Evolutionary conservation across 2,113 vertebrate genomes (phyloP).

Genomic region (Nerophis lumbriciformis): DNA sequence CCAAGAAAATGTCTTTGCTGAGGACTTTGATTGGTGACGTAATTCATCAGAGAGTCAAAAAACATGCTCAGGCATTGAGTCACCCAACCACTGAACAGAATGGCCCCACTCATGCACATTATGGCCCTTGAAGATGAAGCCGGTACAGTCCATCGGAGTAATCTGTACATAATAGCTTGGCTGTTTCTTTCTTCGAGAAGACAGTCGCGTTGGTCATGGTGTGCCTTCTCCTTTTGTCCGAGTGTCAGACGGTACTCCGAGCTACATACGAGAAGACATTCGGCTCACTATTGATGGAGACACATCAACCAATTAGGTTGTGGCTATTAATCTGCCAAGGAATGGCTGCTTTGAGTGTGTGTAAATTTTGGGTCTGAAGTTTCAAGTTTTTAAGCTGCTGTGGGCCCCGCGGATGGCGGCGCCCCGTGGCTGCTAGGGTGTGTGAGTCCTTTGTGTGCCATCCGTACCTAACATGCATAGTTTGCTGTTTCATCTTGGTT

Average conservation of each 20-base stretch:
- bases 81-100: constrained; percentile 39
- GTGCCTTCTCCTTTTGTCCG: constrained; percentile 11
- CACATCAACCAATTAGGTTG: constrained; percentile 39
- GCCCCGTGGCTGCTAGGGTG: constrained; percentile 40
- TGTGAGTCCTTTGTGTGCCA: constrained; percentile 47
- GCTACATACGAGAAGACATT: constrained; percentile 30
- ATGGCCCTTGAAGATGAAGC: constrained; percentile 26
- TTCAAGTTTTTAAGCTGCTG: constrained; percentile 30
- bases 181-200: constrained; percentile 35
- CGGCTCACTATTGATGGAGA: constrained; percentile 23
- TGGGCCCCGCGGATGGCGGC: constrained; percentile 44
- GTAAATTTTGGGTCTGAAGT: constrained; percentile 37
- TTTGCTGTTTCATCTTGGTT: constrained; percentile 24
- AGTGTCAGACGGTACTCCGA: constrained; percentile 26
- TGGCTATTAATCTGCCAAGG: constrained; percentile 51
- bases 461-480: constrained; percentile 32
- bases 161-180: constrained; percentile 40
- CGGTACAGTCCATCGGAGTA: constrained; percentile 30
- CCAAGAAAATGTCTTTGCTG: constrained; percentile 22
- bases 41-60: constrained; percentile 27
- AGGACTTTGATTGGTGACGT: constrained; percentile 26
- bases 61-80: constrained; percentile 40
- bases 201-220: constrained; percentile 29
- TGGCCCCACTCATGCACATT: constrained; percentile 18
- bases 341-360: constrained; percentile 43